A percentile compares a stretch with the other conserved stretches of the same genome.
phyloP scores from a whole-genome alignment of 1,140 invertebrate species.

The Drosophila sturtevanti region DNA sequence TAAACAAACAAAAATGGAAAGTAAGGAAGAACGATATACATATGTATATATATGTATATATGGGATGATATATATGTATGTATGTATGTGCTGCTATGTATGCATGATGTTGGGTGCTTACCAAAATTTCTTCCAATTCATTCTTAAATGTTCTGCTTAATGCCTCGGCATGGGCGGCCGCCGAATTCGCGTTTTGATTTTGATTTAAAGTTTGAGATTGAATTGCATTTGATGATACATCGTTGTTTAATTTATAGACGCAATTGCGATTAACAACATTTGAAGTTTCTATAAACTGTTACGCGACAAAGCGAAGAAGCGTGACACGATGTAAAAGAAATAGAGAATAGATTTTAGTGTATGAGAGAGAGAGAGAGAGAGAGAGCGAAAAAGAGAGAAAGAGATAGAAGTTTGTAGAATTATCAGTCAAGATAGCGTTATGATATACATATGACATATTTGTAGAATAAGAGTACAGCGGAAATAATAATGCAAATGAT shows the following conservation, averaged over 20 bases:
- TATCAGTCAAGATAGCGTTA: not conserved
- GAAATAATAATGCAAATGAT: not conserved
- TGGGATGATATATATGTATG: not conserved
- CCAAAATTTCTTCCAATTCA: conserved; percentile 79
- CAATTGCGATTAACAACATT: conserved; percentile 78
- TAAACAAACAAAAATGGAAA: not conserved
- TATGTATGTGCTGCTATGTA: not conserved
- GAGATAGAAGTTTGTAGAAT: conserved; percentile 39
- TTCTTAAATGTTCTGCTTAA: conserved; percentile 78
- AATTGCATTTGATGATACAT: conserved; percentile 63
- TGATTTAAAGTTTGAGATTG: conserved; percentile 68
- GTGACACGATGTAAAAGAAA: conserved; percentile 19
- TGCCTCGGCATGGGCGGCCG: conserved; percentile 67
- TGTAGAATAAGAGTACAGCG: not conserved
- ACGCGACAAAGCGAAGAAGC: conserved; percentile 1
- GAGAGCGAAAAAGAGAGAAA: conserved; percentile 49
- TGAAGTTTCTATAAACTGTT: conserved; percentile 77
- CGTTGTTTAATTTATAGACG: conserved; percentile 75
- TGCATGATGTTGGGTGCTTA: conserved; percentile 38
- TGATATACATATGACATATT: not conserved
- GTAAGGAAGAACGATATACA: not conserved
- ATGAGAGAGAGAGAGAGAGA: conserved; percentile 44
- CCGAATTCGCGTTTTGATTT: conserved; percentile 68
- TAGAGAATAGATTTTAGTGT: conserved; percentile 42
- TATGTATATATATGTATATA: not conserved